Conservation (phyloP, 1,140 invertebrate genomes). For the Aphis craccivora region DNA sequence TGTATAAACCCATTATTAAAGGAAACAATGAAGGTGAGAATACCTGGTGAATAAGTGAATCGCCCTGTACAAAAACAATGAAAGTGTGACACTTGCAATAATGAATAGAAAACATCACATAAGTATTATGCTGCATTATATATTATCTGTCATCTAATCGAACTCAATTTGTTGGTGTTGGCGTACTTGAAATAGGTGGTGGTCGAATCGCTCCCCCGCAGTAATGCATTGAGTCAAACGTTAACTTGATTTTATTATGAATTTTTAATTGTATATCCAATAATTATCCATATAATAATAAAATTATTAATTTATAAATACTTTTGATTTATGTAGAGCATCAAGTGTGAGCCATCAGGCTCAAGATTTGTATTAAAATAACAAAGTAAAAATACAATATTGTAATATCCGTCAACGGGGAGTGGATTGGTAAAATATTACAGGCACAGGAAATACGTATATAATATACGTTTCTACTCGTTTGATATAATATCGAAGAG, state of each 20-base stretch:
- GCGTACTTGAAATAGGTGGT: not conserved
- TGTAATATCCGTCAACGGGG: not conserved
- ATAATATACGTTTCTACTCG: no score
- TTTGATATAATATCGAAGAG: not conserved
- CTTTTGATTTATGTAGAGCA: not conserved
- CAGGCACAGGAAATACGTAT: not conserved
- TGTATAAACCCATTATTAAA: not conserved
- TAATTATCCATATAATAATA: no score
- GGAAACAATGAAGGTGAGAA: not conserved
- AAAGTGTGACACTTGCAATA: not conserved
- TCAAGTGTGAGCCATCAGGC: not conserved
- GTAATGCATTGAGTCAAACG: no score
- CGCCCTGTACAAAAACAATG: not conserved
- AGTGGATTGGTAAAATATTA: not conserved
- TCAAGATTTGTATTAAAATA: not conserved
- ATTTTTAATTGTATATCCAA: no score
- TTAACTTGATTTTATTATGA: no score
- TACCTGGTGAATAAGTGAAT: not conserved
- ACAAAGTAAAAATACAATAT: not conserved
- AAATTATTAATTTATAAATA: not conserved
- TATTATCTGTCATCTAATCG: not conserved
- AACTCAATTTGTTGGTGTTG: not conserved
- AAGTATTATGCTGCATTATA: not conserved
- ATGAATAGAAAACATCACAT: not conserved
- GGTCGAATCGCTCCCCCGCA: no score